These are phyloP conservation scores for Rhinoraja longicauda DNA, from an alignment of 2,797 vertebrate species.

Conservation along the genomic window DNA sequence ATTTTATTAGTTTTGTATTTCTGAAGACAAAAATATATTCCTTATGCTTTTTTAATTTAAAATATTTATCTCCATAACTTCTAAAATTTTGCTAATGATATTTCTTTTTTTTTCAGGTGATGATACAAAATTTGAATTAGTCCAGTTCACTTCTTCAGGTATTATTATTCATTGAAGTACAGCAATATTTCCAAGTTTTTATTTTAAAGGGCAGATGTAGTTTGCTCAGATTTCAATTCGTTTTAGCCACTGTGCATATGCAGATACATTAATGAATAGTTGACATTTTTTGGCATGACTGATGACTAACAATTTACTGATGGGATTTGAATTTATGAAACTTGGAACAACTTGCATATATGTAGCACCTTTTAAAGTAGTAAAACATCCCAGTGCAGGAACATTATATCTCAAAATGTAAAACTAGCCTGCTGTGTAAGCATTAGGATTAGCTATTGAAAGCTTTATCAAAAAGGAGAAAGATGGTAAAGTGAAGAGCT, in stretches of 20 bases:
- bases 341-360: neutral
- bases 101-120: constrained; percentile 54
- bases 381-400: too few species aligned
- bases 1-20: neutral
- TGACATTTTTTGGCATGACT: neutral
- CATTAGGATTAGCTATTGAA: too few species aligned
- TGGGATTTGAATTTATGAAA: neutral
- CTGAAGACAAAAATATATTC: neutral
- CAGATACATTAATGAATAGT: neutral
- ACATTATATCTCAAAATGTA: too few species aligned
- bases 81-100: neutral
- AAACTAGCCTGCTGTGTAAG: too few species aligned
- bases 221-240: neutral
- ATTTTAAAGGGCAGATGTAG: neutral
- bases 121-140: constrained; percentile 62
- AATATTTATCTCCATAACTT: neutral
- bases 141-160: constrained; percentile 66
- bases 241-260: neutral
- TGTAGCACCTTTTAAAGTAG: too few species aligned
- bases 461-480: too few species aligned
- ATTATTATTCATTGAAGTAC: constrained; percentile 41
- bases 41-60: neutral
- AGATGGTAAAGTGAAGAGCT: too few species aligned
- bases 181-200: neutral
- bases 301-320: neutral